Evolutionary conservation across 2,888 invertebrate species (phyloP).

Genomic region (Lasius fuliginosus): DNA sequence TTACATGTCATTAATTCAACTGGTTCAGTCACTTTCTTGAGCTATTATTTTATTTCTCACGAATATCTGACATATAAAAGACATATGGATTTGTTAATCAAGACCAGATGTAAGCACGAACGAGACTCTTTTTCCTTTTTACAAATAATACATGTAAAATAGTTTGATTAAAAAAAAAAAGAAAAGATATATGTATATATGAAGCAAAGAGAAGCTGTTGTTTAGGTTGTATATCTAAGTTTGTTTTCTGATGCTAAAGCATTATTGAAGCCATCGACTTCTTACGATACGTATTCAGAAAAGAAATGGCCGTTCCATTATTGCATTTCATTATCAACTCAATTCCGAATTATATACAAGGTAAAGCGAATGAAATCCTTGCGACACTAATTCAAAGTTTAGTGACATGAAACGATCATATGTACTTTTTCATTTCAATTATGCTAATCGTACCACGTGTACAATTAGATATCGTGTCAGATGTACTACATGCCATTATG

Average conservation of each 20-base stretch:
- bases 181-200: not conserved
- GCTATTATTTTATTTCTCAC: not conserved
- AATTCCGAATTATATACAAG: slow-evolving; percentile 52
- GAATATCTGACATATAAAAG: not conserved
- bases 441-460: slow-evolving; percentile 19
- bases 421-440: slow-evolving; percentile 45
- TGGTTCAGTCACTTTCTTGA: not conserved
- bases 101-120: not conserved
- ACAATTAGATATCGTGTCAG: not conserved
- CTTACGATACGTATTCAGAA: not conserved
- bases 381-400: slow-evolving; percentile 66
- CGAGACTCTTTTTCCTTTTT: not conserved
- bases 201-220: not conserved
- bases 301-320: not conserved
- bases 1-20: not conserved
- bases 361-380: slow-evolving; percentile 50
- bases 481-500: not conserved
- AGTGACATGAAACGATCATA: slow-evolving; percentile 57
- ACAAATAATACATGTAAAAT: slow-evolving; percentile 6
- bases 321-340: not conserved
- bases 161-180: not conserved
- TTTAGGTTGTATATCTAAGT: not conserved
- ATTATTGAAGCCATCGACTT: not conserved
- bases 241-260: not conserved
- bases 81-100: not conserved